These are phyloP conservation scores for Drosophila dives DNA, from an alignment of 2,888 invertebrate species.

Conservation along the genomic window DNA sequence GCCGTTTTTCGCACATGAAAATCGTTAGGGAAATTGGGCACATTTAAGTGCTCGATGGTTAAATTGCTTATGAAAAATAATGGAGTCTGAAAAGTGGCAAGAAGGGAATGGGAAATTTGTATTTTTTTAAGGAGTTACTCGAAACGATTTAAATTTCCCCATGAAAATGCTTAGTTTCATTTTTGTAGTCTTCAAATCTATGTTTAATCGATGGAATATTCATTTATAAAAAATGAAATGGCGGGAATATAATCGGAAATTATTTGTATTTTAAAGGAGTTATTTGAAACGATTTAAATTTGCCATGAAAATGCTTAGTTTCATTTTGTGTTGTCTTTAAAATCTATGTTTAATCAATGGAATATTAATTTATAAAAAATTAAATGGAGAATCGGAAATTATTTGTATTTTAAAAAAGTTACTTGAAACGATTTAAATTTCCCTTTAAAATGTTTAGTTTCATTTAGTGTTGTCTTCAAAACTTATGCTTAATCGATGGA, in stretches of 20 bases:
- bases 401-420: background rate
- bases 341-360: background rate
- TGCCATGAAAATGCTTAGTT: background rate
- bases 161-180: background rate
- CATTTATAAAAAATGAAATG: too few relatives aligned
- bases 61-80: constrained; percentile 52
- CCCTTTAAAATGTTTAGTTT: background rate
- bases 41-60: constrained; percentile 40
- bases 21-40: constrained; percentile 57
- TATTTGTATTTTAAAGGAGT: background rate
- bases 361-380: background rate
- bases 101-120: constrained; percentile 25
- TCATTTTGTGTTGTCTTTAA: background rate
- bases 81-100: constrained; percentile 9
- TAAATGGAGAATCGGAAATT: constrained; percentile 27
- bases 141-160: constrained; percentile 8
- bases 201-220: too few relatives aligned
- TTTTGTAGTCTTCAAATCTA: too few relatives aligned
- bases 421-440: constrained; percentile 5
- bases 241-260: constrained; percentile 32
- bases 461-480: background rate
- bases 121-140: background rate
- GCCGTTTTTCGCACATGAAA: constrained; percentile 70
- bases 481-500: background rate
- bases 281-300: constrained; percentile 2